A percentile compares a stretch with the other conserved stretches of the same genome.
Evolutionary conservation across 1,140 invertebrate genomes (phyloP).

Genomic region (Megalopta genalis): DNA sequence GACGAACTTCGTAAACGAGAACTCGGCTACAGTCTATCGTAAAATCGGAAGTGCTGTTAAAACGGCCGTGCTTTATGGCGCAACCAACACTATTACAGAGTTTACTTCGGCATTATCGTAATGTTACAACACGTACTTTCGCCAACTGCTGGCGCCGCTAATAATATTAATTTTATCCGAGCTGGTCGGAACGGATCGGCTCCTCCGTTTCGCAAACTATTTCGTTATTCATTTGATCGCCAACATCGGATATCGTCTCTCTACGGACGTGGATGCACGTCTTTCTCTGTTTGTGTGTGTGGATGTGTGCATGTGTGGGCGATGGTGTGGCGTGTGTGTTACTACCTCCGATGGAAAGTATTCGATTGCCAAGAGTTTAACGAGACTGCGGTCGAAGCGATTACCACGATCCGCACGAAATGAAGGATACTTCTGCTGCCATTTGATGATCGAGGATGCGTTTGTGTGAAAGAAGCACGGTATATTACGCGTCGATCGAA

Average conservation of each 20-base stretch:
- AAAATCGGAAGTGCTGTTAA: slow-evolving; percentile 14
- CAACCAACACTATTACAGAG: not conserved
- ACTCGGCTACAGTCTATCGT: not conserved
- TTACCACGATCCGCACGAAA: too few relatives aligned
- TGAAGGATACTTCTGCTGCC: too few relatives aligned
- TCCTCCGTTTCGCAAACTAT: not conserved
- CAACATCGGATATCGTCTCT: not conserved
- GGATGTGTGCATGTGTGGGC: too few relatives aligned
- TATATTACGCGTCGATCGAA: too few relatives aligned
- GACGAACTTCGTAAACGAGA: not conserved
- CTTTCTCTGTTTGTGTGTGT: too few relatives aligned
- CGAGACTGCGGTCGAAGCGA: too few relatives aligned
- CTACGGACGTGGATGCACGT: not conserved
- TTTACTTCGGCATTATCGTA: not conserved
- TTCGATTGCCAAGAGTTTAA: too few relatives aligned
- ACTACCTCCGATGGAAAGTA: too few relatives aligned
- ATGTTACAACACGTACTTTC: slow-evolving; percentile 2
- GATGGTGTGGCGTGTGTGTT: too few relatives aligned
- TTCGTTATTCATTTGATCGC: not conserved
- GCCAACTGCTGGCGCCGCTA: not conserved
- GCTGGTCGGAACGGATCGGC: not conserved
- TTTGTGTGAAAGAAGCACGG: too few relatives aligned
- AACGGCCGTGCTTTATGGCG: not conserved
- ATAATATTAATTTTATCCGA: not conserved
- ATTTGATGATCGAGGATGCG: too few relatives aligned